phyloP scores from a whole-genome alignment of 1,140 invertebrate genomes.

The Penaeus vannamei region DNA sequence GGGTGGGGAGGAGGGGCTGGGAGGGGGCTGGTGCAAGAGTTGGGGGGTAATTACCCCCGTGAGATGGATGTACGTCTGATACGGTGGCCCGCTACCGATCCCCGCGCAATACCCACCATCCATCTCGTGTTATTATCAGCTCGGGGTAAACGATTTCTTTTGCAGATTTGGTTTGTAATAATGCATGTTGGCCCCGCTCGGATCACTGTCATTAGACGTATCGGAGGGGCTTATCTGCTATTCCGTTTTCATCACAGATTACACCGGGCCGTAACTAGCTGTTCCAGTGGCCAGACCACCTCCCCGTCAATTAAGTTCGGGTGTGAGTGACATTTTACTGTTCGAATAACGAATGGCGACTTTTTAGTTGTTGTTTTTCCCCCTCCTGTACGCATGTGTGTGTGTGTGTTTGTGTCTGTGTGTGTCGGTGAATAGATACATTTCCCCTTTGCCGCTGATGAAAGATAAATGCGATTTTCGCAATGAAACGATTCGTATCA shows the following conservation, averaged over 20 bases:
- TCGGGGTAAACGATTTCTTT: conserved; percentile 63
- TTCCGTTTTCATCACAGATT: conserved; percentile 55
- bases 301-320: conserved; percentile 54
- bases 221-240: conserved; percentile 54
- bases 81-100: background rate
- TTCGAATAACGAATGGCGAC: conserved; percentile 53
- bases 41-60: conserved; percentile 7
- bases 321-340: conserved; percentile 60
- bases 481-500: too few relatives aligned
- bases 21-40: too few relatives aligned
- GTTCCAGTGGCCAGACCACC: conserved; percentile 13
- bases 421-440: too few relatives aligned
- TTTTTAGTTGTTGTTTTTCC: conserved; percentile 27
- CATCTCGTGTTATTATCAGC: conserved; percentile 54
- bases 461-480: too few relatives aligned
- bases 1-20: too few relatives aligned
- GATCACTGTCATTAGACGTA: conserved; percentile 63
- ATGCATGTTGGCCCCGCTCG: conserved; percentile 52
- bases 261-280: conserved; percentile 45
- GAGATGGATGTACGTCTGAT: background rate
- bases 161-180: conserved; percentile 55
- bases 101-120: conserved; percentile 14
- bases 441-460: too few relatives aligned
- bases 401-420: too few relatives aligned
- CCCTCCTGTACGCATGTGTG: too few relatives aligned